Evolutionary conservation across 2,797 vertebrate genomes (phyloP).

Genomic region (Lutjanus argentimaculatus): DNA sequence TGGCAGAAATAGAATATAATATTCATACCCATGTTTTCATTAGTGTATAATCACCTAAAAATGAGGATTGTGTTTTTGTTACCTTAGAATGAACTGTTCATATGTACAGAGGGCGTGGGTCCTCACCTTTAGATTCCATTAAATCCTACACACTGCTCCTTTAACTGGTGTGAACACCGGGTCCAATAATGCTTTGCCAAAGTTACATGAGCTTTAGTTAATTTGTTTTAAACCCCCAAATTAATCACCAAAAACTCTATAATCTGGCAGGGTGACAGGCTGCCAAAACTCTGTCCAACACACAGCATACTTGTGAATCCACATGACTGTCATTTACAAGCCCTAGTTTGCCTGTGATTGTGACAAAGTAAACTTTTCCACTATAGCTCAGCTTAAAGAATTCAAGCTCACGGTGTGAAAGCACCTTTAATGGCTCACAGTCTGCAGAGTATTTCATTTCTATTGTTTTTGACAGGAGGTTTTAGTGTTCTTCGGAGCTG

Average conservation of each 20-base stretch:
- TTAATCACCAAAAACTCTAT: background rate
- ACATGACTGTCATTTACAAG: conserved; percentile 8
- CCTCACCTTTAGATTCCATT: no score
- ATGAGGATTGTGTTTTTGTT: no score
- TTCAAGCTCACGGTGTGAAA: conserved; percentile 2
- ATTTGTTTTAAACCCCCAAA: background rate
- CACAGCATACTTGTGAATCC: background rate
- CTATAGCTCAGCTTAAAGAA: conserved; percentile 22
- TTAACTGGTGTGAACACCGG: background rate
- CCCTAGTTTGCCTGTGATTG: background rate
- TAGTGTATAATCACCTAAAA: no score
- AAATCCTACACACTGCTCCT: background rate
- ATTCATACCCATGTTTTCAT: no score
- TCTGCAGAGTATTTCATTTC: conserved; percentile 5
- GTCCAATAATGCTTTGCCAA: background rate
- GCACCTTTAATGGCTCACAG: background rate
- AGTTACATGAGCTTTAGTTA: background rate
- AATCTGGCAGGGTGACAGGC: background rate
- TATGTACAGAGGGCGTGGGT: background rate
- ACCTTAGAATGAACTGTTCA: background rate
- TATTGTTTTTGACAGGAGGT: background rate
- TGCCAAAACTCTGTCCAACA: background rate
- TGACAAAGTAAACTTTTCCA: conserved; percentile 47
- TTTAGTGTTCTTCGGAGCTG: conserved; percentile 3
- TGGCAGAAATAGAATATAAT: no score